These are phyloP conservation scores for Blastomussa wellsi DNA, from an alignment of 92 coral and sea anemone species.

Conservation along the genomic window DNA sequence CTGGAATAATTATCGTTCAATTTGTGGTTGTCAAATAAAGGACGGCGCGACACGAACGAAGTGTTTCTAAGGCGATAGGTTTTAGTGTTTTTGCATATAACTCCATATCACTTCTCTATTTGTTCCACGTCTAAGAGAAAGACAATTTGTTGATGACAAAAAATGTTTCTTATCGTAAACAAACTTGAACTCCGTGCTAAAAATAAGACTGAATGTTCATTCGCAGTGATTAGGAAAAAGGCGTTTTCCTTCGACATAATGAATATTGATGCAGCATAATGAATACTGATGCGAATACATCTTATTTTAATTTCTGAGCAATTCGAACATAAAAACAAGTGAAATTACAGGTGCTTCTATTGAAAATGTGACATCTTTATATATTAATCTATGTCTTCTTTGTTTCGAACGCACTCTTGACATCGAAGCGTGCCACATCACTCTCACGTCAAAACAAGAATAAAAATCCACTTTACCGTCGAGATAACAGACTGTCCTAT, in stretches of 20 bases:
- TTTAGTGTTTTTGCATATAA: not conserved
- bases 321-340: constrained; percentile 14
- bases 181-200: not conserved
- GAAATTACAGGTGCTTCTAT: constrained; percentile 31
- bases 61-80: not conserved
- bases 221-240: not conserved
- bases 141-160: not conserved
- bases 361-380: constrained; percentile 17
- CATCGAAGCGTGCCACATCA: not conserved
- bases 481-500: not conserved
- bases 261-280: constrained; percentile 19
- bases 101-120: not conserved
- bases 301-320: constrained; percentile 32
- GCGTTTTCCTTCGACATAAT: not conserved
- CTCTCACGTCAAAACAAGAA: not conserved
- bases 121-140: not conserved
- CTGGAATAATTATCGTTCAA: not conserved
- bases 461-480: not conserved
- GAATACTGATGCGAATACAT: constrained; percentile 12
- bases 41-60: not conserved
- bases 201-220: not conserved
- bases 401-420: constrained; percentile 1
- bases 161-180: not conserved
- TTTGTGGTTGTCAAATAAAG: constrained; percentile 6
- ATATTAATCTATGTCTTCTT: constrained; percentile 3